A percentile compares a stretch with the other conserved stretches of the same genome.
phyloP scores from a whole-genome alignment of 2,797 vertebrate species.

The Spea hammondii region DNA sequence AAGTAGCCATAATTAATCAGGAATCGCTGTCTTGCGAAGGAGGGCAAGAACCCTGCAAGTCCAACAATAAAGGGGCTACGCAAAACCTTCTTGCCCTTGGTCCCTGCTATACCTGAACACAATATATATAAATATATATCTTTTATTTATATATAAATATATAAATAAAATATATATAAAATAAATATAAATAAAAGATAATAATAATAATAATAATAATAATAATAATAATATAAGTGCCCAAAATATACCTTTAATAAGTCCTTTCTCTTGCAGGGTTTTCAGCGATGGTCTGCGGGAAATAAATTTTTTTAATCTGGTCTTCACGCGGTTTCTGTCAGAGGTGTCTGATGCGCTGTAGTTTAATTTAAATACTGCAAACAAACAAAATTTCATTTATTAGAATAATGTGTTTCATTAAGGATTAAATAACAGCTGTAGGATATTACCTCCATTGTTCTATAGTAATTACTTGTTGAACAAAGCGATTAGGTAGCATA shows the following conservation, averaged over 20 bases:
- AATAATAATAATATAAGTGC: too few species aligned
- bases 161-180: too few species aligned
- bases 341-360: slow-evolving; percentile 76
- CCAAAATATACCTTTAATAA: slow-evolving; percentile 74
- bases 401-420: slow-evolving; percentile 45
- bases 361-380: slow-evolving; percentile 78
- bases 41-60: too few species aligned
- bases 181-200: too few species aligned
- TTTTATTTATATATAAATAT: too few species aligned
- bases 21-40: too few species aligned
- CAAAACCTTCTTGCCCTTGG: too few species aligned
- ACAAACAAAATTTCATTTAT: slow-evolving; percentile 54
- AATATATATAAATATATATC: too few species aligned
- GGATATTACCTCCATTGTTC: slow-evolving; percentile 47
- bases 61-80: too few species aligned
- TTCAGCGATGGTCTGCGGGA: slow-evolving; percentile 87
- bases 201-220: too few species aligned
- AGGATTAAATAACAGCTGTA: slow-evolving; percentile 33
- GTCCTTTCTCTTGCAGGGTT: slow-evolving; percentile 87
- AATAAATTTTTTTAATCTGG: slow-evolving; percentile 91
- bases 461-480: slow-evolving; percentile 56
- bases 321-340: slow-evolving; percentile 86
- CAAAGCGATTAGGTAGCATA: slow-evolving; percentile 42
- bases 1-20: too few species aligned
- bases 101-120: too few species aligned